These are phyloP conservation scores for Microctonus brassicae DNA, from an alignment of 2,888 invertebrate species.

Conservation along the genomic window DNA sequence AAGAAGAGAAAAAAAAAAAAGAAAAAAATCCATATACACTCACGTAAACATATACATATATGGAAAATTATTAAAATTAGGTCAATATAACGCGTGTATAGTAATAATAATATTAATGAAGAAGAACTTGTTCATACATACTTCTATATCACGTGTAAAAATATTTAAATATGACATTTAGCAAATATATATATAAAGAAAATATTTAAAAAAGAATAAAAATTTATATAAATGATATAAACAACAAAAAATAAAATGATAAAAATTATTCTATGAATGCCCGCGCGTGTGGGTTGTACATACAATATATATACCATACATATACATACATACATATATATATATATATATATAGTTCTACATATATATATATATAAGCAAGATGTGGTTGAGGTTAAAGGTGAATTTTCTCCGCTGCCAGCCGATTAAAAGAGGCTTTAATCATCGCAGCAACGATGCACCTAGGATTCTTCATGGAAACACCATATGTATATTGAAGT, in stretches of 20 bases:
- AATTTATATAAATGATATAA: not conserved
- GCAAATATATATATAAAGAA: not conserved
- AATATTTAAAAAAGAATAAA: not conserved
- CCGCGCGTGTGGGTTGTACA: not conserved
- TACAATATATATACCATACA: not conserved
- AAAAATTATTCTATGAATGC: not conserved
- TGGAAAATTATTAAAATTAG: not conserved
- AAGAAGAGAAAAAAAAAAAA: too few relatives aligned
- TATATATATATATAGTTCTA: not conserved
- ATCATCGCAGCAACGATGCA: slow-evolving; percentile 45
- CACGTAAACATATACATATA: not conserved
- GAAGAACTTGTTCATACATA: not conserved
- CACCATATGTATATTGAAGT: slow-evolving; percentile 23
- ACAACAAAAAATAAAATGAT: not conserved
- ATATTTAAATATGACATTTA: not conserved
- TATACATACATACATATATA: not conserved
- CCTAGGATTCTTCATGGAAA: slow-evolving; percentile 26
- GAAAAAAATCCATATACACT: not conserved
- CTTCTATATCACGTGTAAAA: not conserved
- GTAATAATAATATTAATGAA: not conserved
- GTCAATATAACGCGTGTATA: not conserved
- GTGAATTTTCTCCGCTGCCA: slow-evolving; percentile 51
- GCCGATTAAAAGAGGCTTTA: slow-evolving; percentile 52
- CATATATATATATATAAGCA: too few relatives aligned
- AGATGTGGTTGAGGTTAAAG: slow-evolving; percentile 46